Percentiles rank a stretch among this genome's conserved stretches.
These are phyloP conservation scores for Drosophila ercepeae DNA, from an alignment of 1,140 invertebrate genomes.

Conservation along the genomic window DNA sequence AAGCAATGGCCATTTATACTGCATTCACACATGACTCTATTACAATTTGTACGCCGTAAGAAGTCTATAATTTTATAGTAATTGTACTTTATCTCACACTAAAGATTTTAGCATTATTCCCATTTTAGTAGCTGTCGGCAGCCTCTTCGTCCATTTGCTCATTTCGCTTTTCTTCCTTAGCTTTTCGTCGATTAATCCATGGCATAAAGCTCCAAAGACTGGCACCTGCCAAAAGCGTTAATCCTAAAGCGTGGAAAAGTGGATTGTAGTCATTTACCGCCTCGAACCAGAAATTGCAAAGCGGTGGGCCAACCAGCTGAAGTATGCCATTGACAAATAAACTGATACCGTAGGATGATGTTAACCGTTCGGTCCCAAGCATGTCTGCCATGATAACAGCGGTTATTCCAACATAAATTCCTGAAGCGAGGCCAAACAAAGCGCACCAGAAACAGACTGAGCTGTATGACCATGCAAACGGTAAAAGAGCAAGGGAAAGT, in stretches of 20 bases:
- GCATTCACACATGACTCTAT: conserved; percentile 3
- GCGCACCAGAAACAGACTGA: conserved; percentile 88
- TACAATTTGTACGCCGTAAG: conserved; percentile 58
- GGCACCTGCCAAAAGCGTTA: conserved; percentile 89
- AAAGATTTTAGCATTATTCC: conserved; percentile 1
- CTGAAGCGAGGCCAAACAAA: conserved; percentile 91
- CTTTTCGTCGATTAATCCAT: conserved; percentile 85
- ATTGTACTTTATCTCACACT: conserved; percentile 62
- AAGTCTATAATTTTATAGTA: conserved; percentile 64
- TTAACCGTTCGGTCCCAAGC: conserved; percentile 91
- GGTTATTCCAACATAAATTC: conserved; percentile 93
- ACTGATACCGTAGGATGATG: conserved; percentile 93
- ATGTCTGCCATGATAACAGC: conserved; percentile 94
- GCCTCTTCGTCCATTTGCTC: conserved; percentile 61
- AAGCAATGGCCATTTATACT: conserved; percentile 1
- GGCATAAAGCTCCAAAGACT: conserved; percentile 90
- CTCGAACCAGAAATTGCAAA: conserved; percentile 89
- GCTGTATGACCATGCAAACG: conserved; percentile 86
- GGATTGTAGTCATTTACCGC: conserved; percentile 87
- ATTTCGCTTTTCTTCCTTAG: conserved; percentile 55
- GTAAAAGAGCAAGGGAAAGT: conserved; percentile 88
- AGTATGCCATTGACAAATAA: conserved; percentile 92
- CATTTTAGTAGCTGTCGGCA: conserved; percentile 45
- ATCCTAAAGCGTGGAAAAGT: conserved; percentile 89
- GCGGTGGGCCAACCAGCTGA: conserved; percentile 91